phyloP scores from a whole-genome alignment of 2,888 invertebrate species.

The Nemurella pictetii region DNA sequence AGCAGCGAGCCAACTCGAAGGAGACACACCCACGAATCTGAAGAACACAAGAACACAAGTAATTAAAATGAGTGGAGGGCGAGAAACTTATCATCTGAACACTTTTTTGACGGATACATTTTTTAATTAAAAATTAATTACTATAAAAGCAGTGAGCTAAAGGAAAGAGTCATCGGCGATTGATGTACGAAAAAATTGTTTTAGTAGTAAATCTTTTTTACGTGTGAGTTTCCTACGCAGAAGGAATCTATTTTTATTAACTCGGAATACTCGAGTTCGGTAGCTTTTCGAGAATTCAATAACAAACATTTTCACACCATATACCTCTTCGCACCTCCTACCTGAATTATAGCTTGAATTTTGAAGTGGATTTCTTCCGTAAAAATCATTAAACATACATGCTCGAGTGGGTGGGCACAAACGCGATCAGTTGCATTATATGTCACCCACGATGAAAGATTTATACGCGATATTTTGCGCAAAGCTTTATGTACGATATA shows the following conservation, averaged over 20 bases:
- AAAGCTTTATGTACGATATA: neutral
- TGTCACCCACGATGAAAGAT: neutral
- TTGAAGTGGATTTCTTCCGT: neutral
- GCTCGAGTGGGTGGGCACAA: no score
- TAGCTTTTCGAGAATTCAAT: neutral
- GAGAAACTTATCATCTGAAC: neutral
- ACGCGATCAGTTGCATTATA: neutral
- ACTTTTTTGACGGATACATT: neutral
- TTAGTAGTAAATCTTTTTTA: neutral
- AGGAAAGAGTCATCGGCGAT: neutral
- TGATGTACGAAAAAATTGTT: neutral
- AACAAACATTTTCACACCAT: neutral
- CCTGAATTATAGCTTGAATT: neutral
- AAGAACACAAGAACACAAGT: neutral
- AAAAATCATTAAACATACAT: no score
- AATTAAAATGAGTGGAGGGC: neutral
- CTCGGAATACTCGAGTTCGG: neutral
- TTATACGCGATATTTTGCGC: neutral
- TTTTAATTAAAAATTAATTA: neutral
- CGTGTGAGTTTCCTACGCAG: no score
- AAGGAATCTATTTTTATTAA: neutral
- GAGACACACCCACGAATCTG: neutral
- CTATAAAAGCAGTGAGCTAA: neutral
- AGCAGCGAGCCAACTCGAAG: neutral
- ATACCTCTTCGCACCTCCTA: neutral